Base-by-base conservation (phyloP, 1,140 invertebrate species). In the Harlomillsia oculata region DNA sequence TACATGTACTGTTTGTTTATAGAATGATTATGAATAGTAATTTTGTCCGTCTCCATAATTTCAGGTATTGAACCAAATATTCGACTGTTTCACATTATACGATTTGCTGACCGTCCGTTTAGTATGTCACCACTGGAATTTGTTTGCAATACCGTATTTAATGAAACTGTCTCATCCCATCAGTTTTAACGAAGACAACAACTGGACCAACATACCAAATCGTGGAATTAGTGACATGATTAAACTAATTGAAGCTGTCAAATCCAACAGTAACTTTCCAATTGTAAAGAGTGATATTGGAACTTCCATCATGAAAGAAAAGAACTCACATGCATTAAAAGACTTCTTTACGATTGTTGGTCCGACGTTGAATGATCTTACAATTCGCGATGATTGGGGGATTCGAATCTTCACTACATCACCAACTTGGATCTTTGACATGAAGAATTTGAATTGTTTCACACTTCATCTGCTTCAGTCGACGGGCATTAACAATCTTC, bases 161-260 rank as follows among this genome's bases (percentile, higher is more conserved):
- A 8, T 32, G 23, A 34, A 2, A 3, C 21, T 3, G 36, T 28
- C 45, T 32, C 45, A 28, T 1, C 28, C 41, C 37, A 57, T 57
- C 9, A 57, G 55, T 36, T 57, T 57, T 28, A 57, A 57, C 29
- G 46, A 48, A 34, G 55, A 57, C 46, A 57, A 57, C 36, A 50
- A 57, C 29, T 57, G 55, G 55, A 57, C 55, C 2, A 57, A 57
- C 28, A 39, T 41, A 13, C 30, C 18, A 21, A 57, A 57, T 18
- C 48, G 51, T 40, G 25, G 48, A 4, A 57, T 57, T 20, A 41
- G 51, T 29, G 55, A 37, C 8, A 51, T 57, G 55, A 23, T 18
- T 2, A 13, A 57, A 3, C 51, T 57, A n/a, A 57, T 48, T 18
- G 5, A 16, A 11, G 46, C 39, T 23, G 48, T 51, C 16, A 18